Evolutionary conservation across 2,113 vertebrate species (phyloP), one percentile per base, ranked within the genome.

Genomic region (Hippocampus comes): DNA sequence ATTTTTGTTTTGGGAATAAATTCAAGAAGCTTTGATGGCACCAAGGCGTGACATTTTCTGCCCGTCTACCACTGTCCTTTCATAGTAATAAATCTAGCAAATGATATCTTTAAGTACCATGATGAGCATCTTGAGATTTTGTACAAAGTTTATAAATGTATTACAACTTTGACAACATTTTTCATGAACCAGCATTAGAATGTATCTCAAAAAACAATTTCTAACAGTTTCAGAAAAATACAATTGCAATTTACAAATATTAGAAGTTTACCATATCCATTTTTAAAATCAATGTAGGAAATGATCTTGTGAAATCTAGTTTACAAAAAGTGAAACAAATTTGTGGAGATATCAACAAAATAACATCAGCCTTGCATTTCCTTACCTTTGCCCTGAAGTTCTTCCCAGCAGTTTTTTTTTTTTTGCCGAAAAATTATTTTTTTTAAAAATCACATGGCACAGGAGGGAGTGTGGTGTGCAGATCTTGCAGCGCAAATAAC

Each of bases 381-480:
- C 86, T 75, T 41, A 27, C 70, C 14, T 61, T 34, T 61, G 70
- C 5, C 41, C 42, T 67, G 55, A 65, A 84, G 23, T 30, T 51
- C 76, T 78, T 77, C 59, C 57, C 55, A 53, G 55, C 0, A 34
- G 42, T 38, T 20, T 11, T 20, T 25, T 25, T 25, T 25, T 25
- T 56, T 68, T 77, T 69, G 27, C 27, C 59, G 3, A 53, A 49
- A 18, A 46, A 46, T 46, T 3, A 14, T 6, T 38, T 38, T 30
- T 30, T 38, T 38, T 6, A 9, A 15, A 66, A 74, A 80, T 86
- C 86, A 85, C 84, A 83, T 79, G 82, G 71, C 61, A 69, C 64
- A 70, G 43, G 73, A 18, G 64, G 46, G 25, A 69, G 77, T 10
- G 63, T n/a, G 10, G 69, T 0, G 4, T 15, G 66, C 6, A 15